Conservation (phyloP, 2,888 invertebrate genomes). For the Alloplasta piceator region DNA sequence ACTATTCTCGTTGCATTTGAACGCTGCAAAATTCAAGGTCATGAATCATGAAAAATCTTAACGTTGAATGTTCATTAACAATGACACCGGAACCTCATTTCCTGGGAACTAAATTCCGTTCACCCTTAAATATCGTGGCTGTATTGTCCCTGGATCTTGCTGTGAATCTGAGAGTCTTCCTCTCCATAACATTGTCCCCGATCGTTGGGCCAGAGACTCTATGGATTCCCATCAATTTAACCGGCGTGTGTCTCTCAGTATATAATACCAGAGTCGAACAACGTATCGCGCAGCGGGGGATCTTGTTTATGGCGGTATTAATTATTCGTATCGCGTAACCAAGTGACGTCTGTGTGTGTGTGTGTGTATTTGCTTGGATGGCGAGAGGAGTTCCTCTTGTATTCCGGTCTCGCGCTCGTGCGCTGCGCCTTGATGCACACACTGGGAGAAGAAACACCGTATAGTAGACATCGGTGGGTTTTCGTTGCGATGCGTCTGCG, state of each 20-base stretch:
- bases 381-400: conserved; percentile 70
- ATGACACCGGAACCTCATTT: neutral
- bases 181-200: neutral
- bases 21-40: too few species aligned
- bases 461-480: neutral
- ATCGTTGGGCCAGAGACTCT: conserved; percentile 1
- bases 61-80: too few species aligned
- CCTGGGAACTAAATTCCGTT: neutral
- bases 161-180: neutral
- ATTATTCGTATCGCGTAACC: conserved; percentile 81
- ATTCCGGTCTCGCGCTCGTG: conserved; percentile 66
- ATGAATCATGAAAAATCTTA: too few species aligned
- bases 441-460: neutral
- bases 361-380: conserved; percentile 24
- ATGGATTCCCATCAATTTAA: conserved; percentile 79
- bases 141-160: too few species aligned
- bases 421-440: conserved; percentile 23
- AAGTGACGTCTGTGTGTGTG: conserved; percentile 10
- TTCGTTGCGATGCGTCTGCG: conserved; percentile 54
- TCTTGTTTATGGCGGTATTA: conserved; percentile 81
- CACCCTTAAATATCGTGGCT: neutral
- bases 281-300: conserved; percentile 57
- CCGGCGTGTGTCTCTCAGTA: conserved; percentile 72
- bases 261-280: conserved; percentile 69
- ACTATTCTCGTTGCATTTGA: too few species aligned